A percentile compares a stretch with the other conserved stretches of the same genome.
These are phyloP conservation scores for Coptodon rendalli DNA, from an alignment of 2,113 vertebrate genomes.

Conservation along the genomic window DNA sequence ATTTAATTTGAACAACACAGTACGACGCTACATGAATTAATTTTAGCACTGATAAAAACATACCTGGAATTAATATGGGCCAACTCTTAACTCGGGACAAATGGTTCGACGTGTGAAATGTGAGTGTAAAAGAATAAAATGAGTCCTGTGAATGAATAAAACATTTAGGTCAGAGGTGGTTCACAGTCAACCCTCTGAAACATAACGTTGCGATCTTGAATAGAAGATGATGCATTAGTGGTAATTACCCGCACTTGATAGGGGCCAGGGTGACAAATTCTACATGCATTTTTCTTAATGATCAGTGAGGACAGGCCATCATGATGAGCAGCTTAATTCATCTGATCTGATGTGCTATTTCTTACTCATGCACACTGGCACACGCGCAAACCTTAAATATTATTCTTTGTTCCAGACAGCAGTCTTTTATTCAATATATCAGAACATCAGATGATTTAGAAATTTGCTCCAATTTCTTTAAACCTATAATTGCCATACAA, in stretches of 20 bases:
- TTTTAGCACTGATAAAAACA: not conserved
- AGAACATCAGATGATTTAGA: conserved; percentile 70
- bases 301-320: conserved; percentile 88
- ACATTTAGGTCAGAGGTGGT: conserved; percentile 81
- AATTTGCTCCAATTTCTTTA: conserved; percentile 81
- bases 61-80: conserved; percentile 48
- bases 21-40: not conserved
- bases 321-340: conserved; percentile 94
- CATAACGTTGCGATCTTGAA: conserved; percentile 77
- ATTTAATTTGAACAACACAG: not conserved
- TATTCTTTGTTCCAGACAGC: conserved; percentile 77
- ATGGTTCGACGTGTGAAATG: conserved; percentile 72
- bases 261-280: conserved; percentile 86
- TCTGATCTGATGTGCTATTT: conserved; percentile 80
- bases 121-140: conserved; percentile 78
- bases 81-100: conserved; percentile 59
- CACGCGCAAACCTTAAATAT: conserved; percentile 77
- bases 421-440: conserved; percentile 71
- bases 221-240: conserved; percentile 96
- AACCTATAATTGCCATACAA: conserved; percentile 81
- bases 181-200: conserved; percentile 51
- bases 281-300: conserved; percentile 78
- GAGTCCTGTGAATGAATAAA: conserved; percentile 87
- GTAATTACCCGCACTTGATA: conserved; percentile 89
- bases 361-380: conserved; percentile 3